Conservation (phyloP, 2,888 invertebrate genomes). For the Melanophora roralis region DNA sequence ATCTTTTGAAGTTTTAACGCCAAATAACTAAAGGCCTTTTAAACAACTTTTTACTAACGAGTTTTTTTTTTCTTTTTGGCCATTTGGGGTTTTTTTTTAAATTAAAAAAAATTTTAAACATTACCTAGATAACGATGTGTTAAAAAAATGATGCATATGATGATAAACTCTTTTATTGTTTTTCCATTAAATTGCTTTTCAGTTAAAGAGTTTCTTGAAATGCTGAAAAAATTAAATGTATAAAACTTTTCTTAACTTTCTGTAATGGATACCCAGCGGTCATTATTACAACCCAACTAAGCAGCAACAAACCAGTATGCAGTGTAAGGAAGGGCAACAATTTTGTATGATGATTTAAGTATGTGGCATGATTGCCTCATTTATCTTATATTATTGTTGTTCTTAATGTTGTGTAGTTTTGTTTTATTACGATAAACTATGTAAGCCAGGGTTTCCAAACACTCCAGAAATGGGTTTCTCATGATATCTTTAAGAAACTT, state of each 20-base stretch:
- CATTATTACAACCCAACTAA: conserved; percentile 39
- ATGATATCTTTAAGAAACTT: no score
- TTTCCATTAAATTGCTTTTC: conserved; percentile 54
- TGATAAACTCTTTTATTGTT: conserved; percentile 52
- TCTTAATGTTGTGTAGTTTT: not conserved
- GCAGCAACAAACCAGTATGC: not conserved
- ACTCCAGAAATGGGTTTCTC: no score
- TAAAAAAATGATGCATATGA: conserved; percentile 47
- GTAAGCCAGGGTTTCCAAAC: no score
- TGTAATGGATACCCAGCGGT: conserved; percentile 62
- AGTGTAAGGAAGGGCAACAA: conserved; percentile 13
- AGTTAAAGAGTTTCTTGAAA: not conserved
- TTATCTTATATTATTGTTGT: conserved; percentile 41
- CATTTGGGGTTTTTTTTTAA: not conserved
- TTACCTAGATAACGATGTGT: conserved; percentile 55
- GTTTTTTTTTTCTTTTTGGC: not conserved
- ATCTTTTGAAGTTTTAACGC: conserved; percentile 56
- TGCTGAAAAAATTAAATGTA: not conserved
- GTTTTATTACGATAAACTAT: no score
- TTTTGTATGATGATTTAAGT: conserved; percentile 48
- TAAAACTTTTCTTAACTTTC: not conserved
- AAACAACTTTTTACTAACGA: not conserved
- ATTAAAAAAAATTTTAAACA: conserved; percentile 4
- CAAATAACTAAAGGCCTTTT: conserved; percentile 27
- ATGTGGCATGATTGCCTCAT: conserved; percentile 60